Evolutionary conservation across 1,140 invertebrate genomes (phyloP).

Genomic region (Drosophila trapezifrons): DNA sequence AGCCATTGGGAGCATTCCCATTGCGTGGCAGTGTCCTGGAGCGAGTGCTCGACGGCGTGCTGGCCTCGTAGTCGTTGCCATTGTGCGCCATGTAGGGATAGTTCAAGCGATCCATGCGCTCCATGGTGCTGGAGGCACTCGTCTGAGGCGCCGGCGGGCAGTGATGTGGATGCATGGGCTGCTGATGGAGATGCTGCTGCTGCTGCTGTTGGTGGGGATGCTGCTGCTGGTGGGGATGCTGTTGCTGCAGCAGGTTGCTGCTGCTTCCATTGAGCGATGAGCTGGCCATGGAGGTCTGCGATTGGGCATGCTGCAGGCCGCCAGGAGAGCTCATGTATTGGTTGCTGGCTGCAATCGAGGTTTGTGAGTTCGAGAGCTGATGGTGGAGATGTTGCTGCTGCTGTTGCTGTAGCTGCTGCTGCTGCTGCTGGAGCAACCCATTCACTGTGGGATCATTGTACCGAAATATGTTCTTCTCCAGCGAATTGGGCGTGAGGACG

Average conservation of each 20-base stretch:
- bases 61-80: constrained; percentile 68
- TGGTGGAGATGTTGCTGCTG: constrained; percentile 54
- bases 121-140: constrained; percentile 81
- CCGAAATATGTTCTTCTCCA: constrained; percentile 87
- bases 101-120: constrained; percentile 65
- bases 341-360: constrained; percentile 67
- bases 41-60: constrained; percentile 52
- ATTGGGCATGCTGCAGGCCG: constrained; percentile 84
- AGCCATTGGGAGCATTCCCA: constrained; percentile 75
- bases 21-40: constrained; percentile 79
- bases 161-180: constrained; percentile 38
- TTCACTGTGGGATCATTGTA: constrained; percentile 89
- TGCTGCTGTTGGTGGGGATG: constrained; percentile 54
- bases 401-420: constrained; percentile 32
- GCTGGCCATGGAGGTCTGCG: constrained; percentile 85
- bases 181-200: constrained; percentile 54
- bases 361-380: constrained; percentile 78
- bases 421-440: constrained; percentile 64
- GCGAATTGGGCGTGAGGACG: constrained; percentile 79
- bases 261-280: constrained; percentile 84
- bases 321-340: constrained; percentile 20
- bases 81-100: constrained; percentile 59
- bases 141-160: constrained; percentile 79
- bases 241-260: constrained; percentile 65
- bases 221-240: constrained; percentile 23